Percentiles rank a stretch among this genome's conserved stretches.
Conservation (phyloP, 2,113 vertebrate genomes). For the Upupa epops region DNA sequence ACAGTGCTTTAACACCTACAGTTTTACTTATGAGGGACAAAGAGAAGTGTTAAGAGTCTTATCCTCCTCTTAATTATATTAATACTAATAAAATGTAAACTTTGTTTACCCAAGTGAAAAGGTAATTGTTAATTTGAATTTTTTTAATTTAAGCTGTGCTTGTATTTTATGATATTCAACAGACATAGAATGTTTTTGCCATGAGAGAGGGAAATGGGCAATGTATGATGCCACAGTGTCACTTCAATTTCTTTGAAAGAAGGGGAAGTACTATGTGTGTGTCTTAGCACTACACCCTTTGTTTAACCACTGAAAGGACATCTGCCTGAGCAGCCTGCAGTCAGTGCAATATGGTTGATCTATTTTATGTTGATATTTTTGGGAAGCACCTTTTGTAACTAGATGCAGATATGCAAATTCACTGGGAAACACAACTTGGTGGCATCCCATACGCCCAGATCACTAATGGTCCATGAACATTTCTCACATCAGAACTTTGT, state of each 20-base stretch:
- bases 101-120: not conserved
- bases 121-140: not conserved
- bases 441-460: not conserved
- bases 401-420: not conserved
- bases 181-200: not conserved
- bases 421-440: not conserved
- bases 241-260: not conserved
- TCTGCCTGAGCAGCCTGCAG: not conserved
- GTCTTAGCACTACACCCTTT: not conserved
- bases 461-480: not conserved
- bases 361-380: not conserved
- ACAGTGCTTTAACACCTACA: not conserved
- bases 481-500: not conserved
- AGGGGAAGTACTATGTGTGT: not conserved
- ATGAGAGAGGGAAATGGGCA: not conserved
- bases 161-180: not conserved
- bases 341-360: not conserved
- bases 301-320: not conserved
- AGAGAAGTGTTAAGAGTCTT: not conserved
- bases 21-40: not conserved
- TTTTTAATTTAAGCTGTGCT: not conserved
- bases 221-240: not conserved
- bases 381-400: not conserved
- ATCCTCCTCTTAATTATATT: not conserved
- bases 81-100: not conserved